These are phyloP conservation scores for Xenentodon cancila DNA, from an alignment of 2,797 vertebrate genomes.

Conservation along the genomic window DNA sequence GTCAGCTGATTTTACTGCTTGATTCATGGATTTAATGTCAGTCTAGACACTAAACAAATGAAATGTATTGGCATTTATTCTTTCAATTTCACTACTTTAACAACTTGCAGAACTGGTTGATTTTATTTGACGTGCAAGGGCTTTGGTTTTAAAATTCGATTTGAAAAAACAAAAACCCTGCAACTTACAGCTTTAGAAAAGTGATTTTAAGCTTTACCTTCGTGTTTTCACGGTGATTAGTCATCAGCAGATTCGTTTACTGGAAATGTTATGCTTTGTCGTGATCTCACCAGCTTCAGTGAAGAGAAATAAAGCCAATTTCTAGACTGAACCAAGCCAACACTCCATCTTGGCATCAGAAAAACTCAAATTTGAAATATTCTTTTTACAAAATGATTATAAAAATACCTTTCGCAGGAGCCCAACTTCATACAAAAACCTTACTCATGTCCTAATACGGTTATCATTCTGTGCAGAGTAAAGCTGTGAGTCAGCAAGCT, in stretches of 20 bases:
- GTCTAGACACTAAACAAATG: too few species aligned
- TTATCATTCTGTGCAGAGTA: not conserved
- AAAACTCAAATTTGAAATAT: not conserved
- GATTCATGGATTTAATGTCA: too few species aligned
- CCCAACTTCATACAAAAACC: conserved; percentile 9
- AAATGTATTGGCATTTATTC: too few species aligned
- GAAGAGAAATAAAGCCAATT: conserved; percentile 2
- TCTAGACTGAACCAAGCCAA: conserved; percentile 5
- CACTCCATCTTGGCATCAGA: conserved; percentile 16
- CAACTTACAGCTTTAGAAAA: conserved; percentile 1
- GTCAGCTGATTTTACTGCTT: too few species aligned
- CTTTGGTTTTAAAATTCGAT: not conserved
- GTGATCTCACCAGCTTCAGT: conserved; percentile 13
- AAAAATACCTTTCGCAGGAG: conserved; percentile 3
- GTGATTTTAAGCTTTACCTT: conserved; percentile 17
- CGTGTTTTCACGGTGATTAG: conserved; percentile 27
- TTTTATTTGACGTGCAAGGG: too few species aligned
- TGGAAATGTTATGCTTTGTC: conserved; percentile 20
- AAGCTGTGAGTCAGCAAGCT: not conserved
- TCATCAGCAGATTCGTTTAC: conserved; percentile 3
- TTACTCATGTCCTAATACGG: not conserved
- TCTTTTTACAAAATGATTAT: not conserved
- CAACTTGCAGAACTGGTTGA: too few species aligned
- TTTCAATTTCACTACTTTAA: too few species aligned
- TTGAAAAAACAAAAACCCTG: conserved; percentile 5